phyloP scores from a whole-genome alignment of 2,888 invertebrate genomes.

The Drosophila robusta region DNA sequence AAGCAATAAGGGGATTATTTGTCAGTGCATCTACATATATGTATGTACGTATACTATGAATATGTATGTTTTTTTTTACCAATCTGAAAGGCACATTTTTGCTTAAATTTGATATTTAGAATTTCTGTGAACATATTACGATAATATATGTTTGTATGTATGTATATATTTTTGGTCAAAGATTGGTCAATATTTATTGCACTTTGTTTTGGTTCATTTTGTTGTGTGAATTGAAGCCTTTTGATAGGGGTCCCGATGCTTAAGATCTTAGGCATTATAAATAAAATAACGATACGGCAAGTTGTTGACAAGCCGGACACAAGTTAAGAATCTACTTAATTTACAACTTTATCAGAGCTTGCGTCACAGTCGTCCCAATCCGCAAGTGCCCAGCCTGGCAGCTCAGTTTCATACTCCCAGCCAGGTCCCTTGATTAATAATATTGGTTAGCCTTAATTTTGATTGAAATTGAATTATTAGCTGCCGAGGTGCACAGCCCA shows the following conservation, averaged over 20 bases:
- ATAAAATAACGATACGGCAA: slow-evolving; percentile 22
- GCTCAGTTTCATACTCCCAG: slow-evolving; percentile 96
- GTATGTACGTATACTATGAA: not conserved
- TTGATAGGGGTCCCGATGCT: slow-evolving; percentile 24
- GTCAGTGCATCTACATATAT: slow-evolving; percentile 12
- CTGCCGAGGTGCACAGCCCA: not conserved
- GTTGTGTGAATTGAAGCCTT: slow-evolving; percentile 24
- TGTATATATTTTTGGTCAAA: slow-evolving; percentile 56
- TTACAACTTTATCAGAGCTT: slow-evolving; percentile 46
- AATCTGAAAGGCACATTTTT: slow-evolving; percentile 55
- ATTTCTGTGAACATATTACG: slow-evolving; percentile 36
- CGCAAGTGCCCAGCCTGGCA: slow-evolving; percentile 94
- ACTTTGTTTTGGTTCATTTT: slow-evolving; percentile 40
- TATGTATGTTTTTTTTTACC: slow-evolving; percentile 29
- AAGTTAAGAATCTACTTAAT: slow-evolving; percentile 19
- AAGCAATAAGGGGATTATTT: slow-evolving; percentile 30
- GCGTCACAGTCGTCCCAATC: slow-evolving; percentile 48
- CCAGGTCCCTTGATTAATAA: slow-evolving; percentile 91
- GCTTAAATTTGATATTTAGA: slow-evolving; percentile 47
- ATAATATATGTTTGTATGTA: too few relatives aligned
- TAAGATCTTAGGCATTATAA: slow-evolving; percentile 22
- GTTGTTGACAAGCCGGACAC: slow-evolving; percentile 14
- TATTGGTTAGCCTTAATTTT: slow-evolving; percentile 20
- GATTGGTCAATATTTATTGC: slow-evolving; percentile 55
- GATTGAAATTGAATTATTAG: not conserved